phyloP scores from a whole-genome alignment of 2,888 invertebrate genomes.

The Eupeodes luniger region DNA sequence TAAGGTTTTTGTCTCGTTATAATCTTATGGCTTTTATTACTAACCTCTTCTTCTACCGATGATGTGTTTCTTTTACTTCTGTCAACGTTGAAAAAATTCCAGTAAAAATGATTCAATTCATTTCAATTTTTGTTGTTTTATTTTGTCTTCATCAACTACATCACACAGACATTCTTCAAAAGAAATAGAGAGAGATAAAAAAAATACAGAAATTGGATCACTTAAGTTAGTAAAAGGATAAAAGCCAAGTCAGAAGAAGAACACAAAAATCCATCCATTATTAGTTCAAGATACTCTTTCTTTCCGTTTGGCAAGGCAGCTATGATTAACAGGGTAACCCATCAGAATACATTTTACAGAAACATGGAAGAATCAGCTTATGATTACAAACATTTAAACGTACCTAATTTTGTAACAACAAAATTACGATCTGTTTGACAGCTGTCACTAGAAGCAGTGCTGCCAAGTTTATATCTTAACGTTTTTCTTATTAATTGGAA shows the following conservation, averaged over 20 bases:
- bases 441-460: too few relatives aligned
- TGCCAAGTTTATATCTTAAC: too few relatives aligned
- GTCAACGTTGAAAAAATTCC: background rate
- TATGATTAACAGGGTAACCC: constrained; percentile 15
- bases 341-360: too few relatives aligned
- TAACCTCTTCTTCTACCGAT: background rate
- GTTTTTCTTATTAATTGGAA: too few relatives aligned
- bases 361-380: too few relatives aligned
- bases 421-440: too few relatives aligned
- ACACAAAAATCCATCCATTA: constrained; percentile 46
- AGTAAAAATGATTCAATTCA: constrained; percentile 62
- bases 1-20: background rate
- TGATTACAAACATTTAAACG: too few relatives aligned
- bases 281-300: constrained; percentile 58
- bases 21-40: constrained; percentile 27
- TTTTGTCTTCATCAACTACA: constrained; percentile 35
- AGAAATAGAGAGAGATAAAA: background rate
- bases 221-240: constrained; percentile 58
- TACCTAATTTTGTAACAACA: too few relatives aligned
- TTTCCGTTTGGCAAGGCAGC: constrained; percentile 26
- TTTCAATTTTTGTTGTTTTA: constrained; percentile 43
- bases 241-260: constrained; percentile 31
- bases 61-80: background rate
- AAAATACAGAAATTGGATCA: constrained; percentile 60
- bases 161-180: constrained; percentile 15